These are phyloP conservation scores for Zalophus californianus DNA, from an alignment of 2,797 vertebrate genomes.

Conservation along the genomic window DNA sequence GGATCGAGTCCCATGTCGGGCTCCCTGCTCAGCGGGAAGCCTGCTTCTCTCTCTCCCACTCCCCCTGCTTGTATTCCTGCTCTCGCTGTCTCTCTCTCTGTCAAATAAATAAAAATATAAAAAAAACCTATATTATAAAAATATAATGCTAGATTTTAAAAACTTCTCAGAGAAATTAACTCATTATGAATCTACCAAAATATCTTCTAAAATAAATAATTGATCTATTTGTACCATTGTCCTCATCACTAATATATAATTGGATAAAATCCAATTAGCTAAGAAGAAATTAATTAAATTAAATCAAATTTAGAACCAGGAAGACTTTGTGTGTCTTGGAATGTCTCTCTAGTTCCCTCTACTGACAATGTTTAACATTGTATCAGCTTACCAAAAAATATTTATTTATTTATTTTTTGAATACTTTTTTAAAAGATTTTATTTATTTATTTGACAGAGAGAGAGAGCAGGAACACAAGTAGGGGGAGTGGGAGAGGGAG, in stretches of 20 bases:
- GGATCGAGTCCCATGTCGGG: too few relatives aligned
- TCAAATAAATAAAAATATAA: too few relatives aligned
- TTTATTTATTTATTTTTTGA: not conserved
- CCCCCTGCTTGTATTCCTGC: too few relatives aligned
- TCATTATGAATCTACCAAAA: conserved; percentile 17
- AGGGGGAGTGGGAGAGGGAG: too few relatives aligned
- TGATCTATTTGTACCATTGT: not conserved
- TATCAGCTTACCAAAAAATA: not conserved
- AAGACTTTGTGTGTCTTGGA: not conserved
- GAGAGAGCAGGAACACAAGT: too few relatives aligned
- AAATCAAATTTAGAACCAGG: not conserved
- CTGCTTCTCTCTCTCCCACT: too few relatives aligned
- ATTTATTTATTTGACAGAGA: too few relatives aligned
- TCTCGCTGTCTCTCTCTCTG: too few relatives aligned
- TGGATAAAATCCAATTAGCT: not conserved
- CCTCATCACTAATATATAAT: not conserved
- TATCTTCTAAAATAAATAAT: not conserved
- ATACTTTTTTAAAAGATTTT: too few relatives aligned
- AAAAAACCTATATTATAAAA: conserved; percentile 6
- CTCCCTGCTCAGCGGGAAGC: too few relatives aligned
- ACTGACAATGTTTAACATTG: not conserved
- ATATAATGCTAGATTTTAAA: not conserved
- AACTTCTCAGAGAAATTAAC: conserved; percentile 17
- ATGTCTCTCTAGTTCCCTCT: not conserved
- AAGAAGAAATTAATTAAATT: conserved; percentile 11